Percentiles rank a stretch among this genome's conserved stretches.
These are phyloP conservation scores for Zonitis immaculata DNA, from an alignment of 2,888 invertebrate species.

Conservation along the genomic window DNA sequence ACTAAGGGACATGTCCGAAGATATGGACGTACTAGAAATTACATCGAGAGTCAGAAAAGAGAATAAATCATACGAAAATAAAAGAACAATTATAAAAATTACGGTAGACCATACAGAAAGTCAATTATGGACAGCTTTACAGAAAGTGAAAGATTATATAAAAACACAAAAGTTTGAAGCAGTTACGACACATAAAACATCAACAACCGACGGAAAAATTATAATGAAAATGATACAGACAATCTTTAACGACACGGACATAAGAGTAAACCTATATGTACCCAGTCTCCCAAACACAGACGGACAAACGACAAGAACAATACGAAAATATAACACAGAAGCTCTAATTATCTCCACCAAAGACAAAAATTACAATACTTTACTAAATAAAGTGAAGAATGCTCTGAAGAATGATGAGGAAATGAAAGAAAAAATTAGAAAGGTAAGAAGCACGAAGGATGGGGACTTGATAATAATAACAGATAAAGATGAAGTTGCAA, in stretches of 20 bases:
- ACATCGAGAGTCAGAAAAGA: too few species aligned
- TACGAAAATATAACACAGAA: not conserved
- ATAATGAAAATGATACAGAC: too few species aligned
- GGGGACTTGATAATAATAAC: not conserved
- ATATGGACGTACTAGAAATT: too few species aligned
- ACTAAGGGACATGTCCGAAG: too few species aligned
- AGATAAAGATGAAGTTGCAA: not conserved
- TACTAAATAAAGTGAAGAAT: not conserved
- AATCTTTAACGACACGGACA: too few species aligned
- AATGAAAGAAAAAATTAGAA: not conserved
- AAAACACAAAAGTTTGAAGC: not conserved
- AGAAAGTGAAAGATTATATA: not conserved
- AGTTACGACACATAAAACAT: not conserved
- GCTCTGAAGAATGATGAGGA: not conserved
- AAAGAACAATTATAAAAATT: not conserved
- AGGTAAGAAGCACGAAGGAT: not conserved
- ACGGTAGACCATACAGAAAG: not conserved
- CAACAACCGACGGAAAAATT: too few species aligned
- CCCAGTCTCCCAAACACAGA: not conserved
- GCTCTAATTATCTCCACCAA: not conserved
- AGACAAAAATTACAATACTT: not conserved
- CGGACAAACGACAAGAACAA: not conserved
- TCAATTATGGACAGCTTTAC: not conserved
- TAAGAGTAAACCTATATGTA: too few species aligned
- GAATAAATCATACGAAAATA: not conserved